phyloP scores from a whole-genome alignment of 2,888 invertebrate species.

The Antitype chi region DNA sequence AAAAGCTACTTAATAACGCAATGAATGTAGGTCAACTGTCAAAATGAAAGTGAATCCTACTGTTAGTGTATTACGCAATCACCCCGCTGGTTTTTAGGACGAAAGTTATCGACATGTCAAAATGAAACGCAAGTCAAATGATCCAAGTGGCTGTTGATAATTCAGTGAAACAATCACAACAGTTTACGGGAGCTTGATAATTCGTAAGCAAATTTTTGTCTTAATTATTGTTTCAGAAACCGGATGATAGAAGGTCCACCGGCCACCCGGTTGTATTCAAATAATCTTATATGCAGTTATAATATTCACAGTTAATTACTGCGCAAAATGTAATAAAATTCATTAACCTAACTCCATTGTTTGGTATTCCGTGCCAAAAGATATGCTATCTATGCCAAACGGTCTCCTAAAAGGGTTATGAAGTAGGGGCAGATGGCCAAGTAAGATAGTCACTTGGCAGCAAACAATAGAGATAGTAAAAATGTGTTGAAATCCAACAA shows the following conservation, averaged over 20 bases:
- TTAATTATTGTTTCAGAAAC: background rate
- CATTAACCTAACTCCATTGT: background rate
- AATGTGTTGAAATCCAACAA: conserved; percentile 11
- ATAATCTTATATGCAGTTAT: background rate
- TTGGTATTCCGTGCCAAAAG: conserved; percentile 45
- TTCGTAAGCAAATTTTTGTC: background rate
- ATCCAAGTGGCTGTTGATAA: background rate
- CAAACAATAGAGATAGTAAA: conserved; percentile 36
- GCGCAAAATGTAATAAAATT: conserved; percentile 24
- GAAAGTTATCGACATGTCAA: background rate
- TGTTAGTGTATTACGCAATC: too few relatives aligned
- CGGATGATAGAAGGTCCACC: too few relatives aligned
- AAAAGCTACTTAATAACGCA: too few relatives aligned
- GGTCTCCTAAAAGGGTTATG: conserved; percentile 27
- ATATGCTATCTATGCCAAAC: conserved; percentile 38
- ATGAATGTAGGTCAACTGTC: too few relatives aligned
- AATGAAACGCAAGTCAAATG: background rate
- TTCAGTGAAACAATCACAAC: background rate
- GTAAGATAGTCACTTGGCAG: conserved; percentile 41
- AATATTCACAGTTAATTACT: conserved; percentile 27
- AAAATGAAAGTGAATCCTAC: too few relatives aligned
- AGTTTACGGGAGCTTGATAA: background rate
- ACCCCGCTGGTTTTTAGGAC: background rate
- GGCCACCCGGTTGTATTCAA: background rate
- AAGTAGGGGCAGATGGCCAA: conserved; percentile 37